phyloP scores from a whole-genome alignment of 2,113 vertebrate genomes.

The Aptenodytes forsteri region DNA sequence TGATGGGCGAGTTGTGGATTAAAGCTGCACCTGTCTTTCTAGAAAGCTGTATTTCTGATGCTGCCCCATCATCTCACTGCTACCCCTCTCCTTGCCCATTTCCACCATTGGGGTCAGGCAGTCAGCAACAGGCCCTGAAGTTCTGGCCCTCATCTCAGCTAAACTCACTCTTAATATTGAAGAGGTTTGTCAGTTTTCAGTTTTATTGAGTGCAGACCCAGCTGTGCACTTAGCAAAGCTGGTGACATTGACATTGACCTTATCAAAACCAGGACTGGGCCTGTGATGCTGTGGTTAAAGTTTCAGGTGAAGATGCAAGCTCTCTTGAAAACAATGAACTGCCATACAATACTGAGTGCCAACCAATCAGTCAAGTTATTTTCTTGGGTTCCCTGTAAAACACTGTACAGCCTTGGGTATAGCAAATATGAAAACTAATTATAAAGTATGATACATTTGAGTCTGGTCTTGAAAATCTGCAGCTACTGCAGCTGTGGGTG shows the following conservation, averaged over 20 bases:
- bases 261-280: background rate
- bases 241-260: background rate
- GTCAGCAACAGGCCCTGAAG: background rate
- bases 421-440: slow-evolving; percentile 20
- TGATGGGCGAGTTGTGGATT: background rate
- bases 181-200: background rate
- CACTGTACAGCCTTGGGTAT: background rate
- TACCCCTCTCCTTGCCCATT: background rate
- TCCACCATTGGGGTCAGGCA: background rate
- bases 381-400: slow-evolving; percentile 17
- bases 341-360: background rate
- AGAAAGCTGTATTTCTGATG: background rate
- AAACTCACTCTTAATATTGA: background rate
- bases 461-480: slow-evolving; percentile 28
- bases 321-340: slow-evolving; percentile 20
- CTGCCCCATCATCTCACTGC: background rate
- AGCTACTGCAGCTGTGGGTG: slow-evolving; percentile 32
- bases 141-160: background rate
- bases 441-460: slow-evolving; percentile 23
- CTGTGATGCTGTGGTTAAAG: background rate
- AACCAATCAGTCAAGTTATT: background rate
- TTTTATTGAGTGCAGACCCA: background rate
- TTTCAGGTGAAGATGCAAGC: background rate
- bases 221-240: background rate
- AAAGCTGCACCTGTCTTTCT: background rate